Percentiles rank a stretch among this genome's conserved stretches.
phyloP scores from a whole-genome alignment of 2,888 invertebrate genomes.

The Tiliacea aurago region DNA sequence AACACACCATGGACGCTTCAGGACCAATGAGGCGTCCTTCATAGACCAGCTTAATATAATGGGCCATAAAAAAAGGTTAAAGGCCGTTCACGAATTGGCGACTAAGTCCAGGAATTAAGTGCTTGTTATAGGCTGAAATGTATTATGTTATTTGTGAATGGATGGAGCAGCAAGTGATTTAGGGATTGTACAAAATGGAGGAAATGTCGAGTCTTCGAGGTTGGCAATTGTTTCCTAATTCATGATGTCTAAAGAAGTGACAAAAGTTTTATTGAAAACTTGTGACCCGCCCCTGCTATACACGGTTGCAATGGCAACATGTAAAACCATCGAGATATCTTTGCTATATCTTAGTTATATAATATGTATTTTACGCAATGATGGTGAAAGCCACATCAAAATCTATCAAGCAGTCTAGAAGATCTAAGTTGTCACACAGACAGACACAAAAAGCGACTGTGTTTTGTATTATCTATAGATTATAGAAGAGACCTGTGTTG shows the following conservation, averaged over 20 bases:
- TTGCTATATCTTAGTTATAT: not conserved
- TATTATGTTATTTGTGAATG: conserved; percentile 37
- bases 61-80: conserved; percentile 64
- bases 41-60: conserved; percentile 64
- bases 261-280: no score
- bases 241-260: not conserved
- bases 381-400: not conserved
- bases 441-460: no score
- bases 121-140: conserved; percentile 39
- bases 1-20: conserved; percentile 56
- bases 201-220: not conserved
- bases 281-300: no score
- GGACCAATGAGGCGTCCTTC: conserved; percentile 60
- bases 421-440: no score
- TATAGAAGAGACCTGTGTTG: not conserved
- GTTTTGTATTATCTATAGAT: not conserved
- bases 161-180: conserved; percentile 14
- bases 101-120: conserved; percentile 51
- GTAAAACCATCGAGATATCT: not conserved
- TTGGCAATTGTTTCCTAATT: not conserved
- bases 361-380: no score
- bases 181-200: not conserved
- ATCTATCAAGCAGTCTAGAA: not conserved
- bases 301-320: not conserved
- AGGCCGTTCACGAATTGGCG: conserved; percentile 62